phyloP scores from a whole-genome alignment of 2,888 invertebrate genomes.

The Drosophila prolongata region DNA sequence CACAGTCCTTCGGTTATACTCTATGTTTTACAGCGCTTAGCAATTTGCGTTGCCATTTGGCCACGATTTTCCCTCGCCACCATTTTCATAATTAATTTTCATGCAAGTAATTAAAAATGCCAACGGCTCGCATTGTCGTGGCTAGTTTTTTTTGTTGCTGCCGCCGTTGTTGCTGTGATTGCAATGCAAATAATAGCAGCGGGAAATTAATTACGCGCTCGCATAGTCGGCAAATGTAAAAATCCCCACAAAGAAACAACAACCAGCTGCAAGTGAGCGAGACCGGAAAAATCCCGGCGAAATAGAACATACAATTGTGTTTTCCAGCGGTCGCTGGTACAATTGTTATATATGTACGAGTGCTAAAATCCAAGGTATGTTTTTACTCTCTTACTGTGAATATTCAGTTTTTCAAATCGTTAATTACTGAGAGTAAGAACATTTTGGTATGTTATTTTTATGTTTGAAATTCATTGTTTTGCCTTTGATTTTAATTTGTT shows the following conservation, averaged over 20 bases:
- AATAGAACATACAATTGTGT: slow-evolving; percentile 36
- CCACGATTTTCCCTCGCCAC: neutral
- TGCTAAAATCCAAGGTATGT: slow-evolving; percentile 11
- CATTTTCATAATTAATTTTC: slow-evolving; percentile 66
- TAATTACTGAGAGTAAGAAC: no score
- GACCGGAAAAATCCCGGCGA: slow-evolving; percentile 17
- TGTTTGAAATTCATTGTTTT: no score
- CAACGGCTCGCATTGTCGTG: slow-evolving; percentile 67
- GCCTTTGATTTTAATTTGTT: no score
- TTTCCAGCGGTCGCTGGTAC: slow-evolving; percentile 15
- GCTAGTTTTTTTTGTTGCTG: slow-evolving; percentile 40
- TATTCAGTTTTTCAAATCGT: neutral
- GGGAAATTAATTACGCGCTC: slow-evolving; percentile 68
- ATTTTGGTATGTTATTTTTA: no score
- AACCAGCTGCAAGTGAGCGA: neutral
- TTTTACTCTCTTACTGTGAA: neutral
- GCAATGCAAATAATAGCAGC: slow-evolving; percentile 54
- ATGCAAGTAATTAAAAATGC: slow-evolving; percentile 75
- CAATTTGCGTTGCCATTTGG: slow-evolving; percentile 2
- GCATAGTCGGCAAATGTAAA: slow-evolving; percentile 39
- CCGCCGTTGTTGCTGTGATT: slow-evolving; percentile 35
- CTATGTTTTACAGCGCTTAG: slow-evolving; percentile 7
- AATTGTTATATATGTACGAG: neutral
- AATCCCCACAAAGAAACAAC: slow-evolving; percentile 36
- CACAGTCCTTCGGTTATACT: neutral